Conservation (phyloP, 2,888 invertebrate genomes). For the Ligdia adustata region DNA sequence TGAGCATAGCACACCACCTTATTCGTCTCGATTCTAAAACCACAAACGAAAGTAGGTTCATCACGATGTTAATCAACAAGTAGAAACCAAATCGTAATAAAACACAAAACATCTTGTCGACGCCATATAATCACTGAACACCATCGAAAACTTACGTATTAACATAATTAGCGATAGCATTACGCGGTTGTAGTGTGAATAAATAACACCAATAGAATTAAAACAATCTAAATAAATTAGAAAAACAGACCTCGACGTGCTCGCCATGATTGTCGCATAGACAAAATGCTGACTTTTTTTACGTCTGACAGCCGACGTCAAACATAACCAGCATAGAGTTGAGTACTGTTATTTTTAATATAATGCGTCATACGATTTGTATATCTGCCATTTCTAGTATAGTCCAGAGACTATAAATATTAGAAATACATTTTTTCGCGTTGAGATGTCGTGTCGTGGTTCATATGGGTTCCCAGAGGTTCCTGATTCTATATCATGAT, state of each 20-base stretch:
- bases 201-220: constrained; percentile 46
- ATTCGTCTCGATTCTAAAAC: constrained; percentile 87
- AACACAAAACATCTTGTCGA: constrained; percentile 38
- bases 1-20: constrained; percentile 96
- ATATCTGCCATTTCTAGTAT: too few relatives aligned
- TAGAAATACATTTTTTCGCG: too few relatives aligned
- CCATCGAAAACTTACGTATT: constrained; percentile 54
- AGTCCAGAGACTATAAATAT: too few relatives aligned
- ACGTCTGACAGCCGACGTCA: constrained; percentile 23
- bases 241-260: constrained; percentile 86
- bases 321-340: constrained; percentile 15
- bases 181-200: constrained; percentile 44
- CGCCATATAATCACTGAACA: constrained; percentile 38
- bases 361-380: too few relatives aligned
- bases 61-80: constrained; percentile 56
- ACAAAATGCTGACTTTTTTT: constrained; percentile 39
- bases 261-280: constrained; percentile 85
- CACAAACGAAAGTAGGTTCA: constrained; percentile 67
- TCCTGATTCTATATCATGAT: too few relatives aligned
- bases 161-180: constrained; percentile 45
- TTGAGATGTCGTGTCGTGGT: too few relatives aligned
- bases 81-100: constrained; percentile 59
- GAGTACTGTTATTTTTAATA: too few relatives aligned
- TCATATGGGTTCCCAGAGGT: too few relatives aligned
- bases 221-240: constrained; percentile 64